Conservation (phyloP, 2,888 invertebrate species). For the Drosophila sordidapex region DNA sequence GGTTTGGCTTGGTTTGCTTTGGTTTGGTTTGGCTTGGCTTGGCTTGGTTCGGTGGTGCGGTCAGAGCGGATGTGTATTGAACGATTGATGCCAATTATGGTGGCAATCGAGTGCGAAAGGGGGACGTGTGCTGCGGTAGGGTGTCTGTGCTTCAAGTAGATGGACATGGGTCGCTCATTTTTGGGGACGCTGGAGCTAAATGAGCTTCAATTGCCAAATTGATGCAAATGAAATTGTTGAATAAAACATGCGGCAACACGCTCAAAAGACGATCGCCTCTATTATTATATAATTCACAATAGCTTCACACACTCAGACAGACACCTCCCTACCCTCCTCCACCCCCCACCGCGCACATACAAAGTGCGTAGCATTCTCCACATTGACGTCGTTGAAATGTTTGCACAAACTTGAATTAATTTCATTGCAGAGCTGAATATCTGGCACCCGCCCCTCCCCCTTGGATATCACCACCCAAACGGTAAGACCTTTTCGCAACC, state of each 20-base stretch:
- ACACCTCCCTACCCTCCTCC: background rate
- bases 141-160: constrained; percentile 1
- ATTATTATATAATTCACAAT: constrained; percentile 64
- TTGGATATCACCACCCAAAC: background rate
- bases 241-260: constrained; percentile 42
- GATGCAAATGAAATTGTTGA: constrained; percentile 52
- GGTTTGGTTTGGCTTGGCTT: background rate
- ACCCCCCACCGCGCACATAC: background rate
- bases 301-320: constrained; percentile 19
- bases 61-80: constrained; percentile 68
- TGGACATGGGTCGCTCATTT: constrained; percentile 59
- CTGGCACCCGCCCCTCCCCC: background rate
- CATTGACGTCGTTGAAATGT: constrained; percentile 73
- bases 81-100: constrained; percentile 68
- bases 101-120: background rate
- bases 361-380: constrained; percentile 62
- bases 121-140: background rate
- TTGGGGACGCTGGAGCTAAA: constrained; percentile 61
- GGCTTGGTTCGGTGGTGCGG: constrained; percentile 7
- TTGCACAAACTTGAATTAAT: constrained; percentile 71
- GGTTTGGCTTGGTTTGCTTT: background rate
- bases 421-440: constrained; percentile 49
- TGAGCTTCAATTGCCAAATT: constrained; percentile 73
- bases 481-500: constrained; percentile 1
- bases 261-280: constrained; percentile 19